Conservation (phyloP, 92 coral and sea anemone genomes). For the Isaurus tuberculatus region DNA sequence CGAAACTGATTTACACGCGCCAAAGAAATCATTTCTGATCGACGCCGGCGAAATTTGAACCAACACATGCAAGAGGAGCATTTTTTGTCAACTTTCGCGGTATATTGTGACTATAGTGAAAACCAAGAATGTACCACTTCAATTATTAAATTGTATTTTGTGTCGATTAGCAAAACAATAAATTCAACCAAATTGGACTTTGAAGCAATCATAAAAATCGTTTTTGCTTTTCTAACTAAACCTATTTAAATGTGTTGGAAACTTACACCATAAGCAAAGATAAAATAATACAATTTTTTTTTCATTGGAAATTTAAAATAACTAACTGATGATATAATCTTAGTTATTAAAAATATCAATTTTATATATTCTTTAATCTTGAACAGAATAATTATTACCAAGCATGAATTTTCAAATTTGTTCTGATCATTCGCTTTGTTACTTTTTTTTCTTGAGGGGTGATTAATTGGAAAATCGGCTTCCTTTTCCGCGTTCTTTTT, state of each 20-base stretch:
- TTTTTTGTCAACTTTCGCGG: not conserved
- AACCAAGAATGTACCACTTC: conserved; percentile 15
- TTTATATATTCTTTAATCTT: too few relatives aligned
- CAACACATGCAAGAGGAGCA: not conserved
- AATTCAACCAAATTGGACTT: not conserved
- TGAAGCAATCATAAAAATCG: not conserved
- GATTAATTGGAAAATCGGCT: not conserved
- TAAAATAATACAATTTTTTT: not conserved
- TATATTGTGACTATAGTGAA: conserved; percentile 21
- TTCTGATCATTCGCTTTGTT: too few relatives aligned
- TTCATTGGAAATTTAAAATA: not conserved
- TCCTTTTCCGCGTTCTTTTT: not conserved
- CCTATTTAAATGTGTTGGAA: not conserved
- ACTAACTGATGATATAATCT: too few relatives aligned
- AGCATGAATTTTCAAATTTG: too few relatives aligned
- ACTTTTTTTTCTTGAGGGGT: too few relatives aligned
- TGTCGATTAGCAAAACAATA: conserved; percentile 16
- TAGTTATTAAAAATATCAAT: too few relatives aligned
- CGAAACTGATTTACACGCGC: not conserved
- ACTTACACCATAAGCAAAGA: not conserved
- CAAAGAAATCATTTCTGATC: not conserved
- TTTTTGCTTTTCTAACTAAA: not conserved
- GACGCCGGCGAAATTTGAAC: not conserved
- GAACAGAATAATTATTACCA: too few relatives aligned
- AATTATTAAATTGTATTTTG: not conserved